Conservation (phyloP, 2,888 invertebrate genomes). For the Habrosyne pyritoides region DNA sequence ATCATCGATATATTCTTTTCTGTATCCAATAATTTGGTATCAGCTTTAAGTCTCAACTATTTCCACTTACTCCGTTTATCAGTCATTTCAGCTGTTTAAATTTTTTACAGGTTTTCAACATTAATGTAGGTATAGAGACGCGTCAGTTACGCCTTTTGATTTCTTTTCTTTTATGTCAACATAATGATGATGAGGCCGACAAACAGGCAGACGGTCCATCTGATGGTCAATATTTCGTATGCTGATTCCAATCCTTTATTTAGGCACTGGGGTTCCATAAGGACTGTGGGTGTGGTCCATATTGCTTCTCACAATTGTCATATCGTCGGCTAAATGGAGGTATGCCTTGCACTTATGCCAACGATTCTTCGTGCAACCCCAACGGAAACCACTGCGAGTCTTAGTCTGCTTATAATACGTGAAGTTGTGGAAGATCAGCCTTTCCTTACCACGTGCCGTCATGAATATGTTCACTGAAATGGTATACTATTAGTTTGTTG, state of each 20-base stretch:
- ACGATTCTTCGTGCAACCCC: slow-evolving; percentile 78
- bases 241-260: neutral
- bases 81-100: too few relatives aligned
- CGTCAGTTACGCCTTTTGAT: too few relatives aligned
- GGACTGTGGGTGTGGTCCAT: slow-evolving; percentile 74
- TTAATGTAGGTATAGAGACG: too few relatives aligned
- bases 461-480: slow-evolving; percentile 81
- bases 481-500: slow-evolving; percentile 22
- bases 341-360: slow-evolving; percentile 77
- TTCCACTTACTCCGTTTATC: too few relatives aligned
- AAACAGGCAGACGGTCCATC: too few relatives aligned
- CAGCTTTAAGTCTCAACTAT: too few relatives aligned
- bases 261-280: slow-evolving; percentile 31
- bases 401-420: slow-evolving; percentile 77
- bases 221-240: too few relatives aligned
- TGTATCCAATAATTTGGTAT: neutral
- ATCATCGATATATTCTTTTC: neutral
- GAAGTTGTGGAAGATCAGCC: slow-evolving; percentile 66
- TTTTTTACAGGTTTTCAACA: too few relatives aligned
- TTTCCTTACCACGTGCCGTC: slow-evolving; percentile 74
- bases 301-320: slow-evolving; percentile 73
- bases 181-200: too few relatives aligned
- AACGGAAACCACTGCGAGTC: slow-evolving; percentile 69
- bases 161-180: too few relatives aligned
- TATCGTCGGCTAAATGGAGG: slow-evolving; percentile 71